A percentile compares a stretch with the other conserved stretches of the same genome.
These are phyloP conservation scores for Pipistrellus pygmaeus DNA, from an alignment of 2,797 vertebrate genomes.

Conservation along the genomic window DNA sequence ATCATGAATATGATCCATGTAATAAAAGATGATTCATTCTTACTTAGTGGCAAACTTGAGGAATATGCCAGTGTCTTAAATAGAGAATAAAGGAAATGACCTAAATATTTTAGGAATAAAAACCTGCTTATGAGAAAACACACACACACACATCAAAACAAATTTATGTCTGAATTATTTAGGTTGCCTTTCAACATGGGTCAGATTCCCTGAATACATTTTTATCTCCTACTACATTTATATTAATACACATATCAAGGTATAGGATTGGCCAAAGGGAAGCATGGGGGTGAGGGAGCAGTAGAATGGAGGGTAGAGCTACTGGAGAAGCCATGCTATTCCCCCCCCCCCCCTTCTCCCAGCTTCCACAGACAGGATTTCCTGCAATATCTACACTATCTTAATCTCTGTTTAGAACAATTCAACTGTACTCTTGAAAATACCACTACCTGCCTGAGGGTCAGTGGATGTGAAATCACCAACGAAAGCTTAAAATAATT, in stretches of 20 bases:
- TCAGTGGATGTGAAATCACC: slow-evolving; percentile 75
- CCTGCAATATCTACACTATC: neutral
- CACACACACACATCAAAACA: neutral
- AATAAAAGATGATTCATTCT: slow-evolving; percentile 32
- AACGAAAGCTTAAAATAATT: slow-evolving; percentile 69
- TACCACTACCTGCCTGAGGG: slow-evolving; percentile 70
- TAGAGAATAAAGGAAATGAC: neutral
- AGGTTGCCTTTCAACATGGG: neutral
- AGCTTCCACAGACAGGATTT: neutral
- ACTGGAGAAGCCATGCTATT: neutral
- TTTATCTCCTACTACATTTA: neutral
- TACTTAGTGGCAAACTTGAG: neutral
- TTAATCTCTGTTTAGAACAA: neutral
- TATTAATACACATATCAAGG: neutral
- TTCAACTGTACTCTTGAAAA: neutral
- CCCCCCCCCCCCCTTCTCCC: neutral
- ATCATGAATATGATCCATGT: neutral
- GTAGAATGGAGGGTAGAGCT: neutral
- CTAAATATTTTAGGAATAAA: slow-evolving; percentile 30
- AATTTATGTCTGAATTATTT: neutral
- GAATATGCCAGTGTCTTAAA: neutral
- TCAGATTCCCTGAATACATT: neutral
- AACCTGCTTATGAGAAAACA: slow-evolving; percentile 5
- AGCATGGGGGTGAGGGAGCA: neutral
- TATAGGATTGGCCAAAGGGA: neutral